A percentile compares a stretch with the other conserved stretches of the same genome.
Evolutionary conservation across 2,888 invertebrate genomes (phyloP).

Genomic region (Xestia rhomboidea): DNA sequence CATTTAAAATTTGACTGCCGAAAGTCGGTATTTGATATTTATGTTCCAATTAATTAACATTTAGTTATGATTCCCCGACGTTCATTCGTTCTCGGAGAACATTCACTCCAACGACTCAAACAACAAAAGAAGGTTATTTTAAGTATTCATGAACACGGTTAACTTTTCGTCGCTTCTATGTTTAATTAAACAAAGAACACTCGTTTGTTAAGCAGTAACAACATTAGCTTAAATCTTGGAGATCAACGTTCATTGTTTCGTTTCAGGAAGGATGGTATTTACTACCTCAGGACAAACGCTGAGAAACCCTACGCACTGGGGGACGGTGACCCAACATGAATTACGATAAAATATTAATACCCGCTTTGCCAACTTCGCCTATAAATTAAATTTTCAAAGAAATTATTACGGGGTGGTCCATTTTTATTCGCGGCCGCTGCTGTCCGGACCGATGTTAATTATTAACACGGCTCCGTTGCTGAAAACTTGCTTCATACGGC

Average conservation of each 20-base stretch:
- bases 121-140: slow-evolving; percentile 77
- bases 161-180: slow-evolving; percentile 74
- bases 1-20: slow-evolving; percentile 24
- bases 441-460: slow-evolving; percentile 64
- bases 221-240: slow-evolving; percentile 79
- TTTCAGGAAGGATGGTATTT: slow-evolving; percentile 90
- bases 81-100: slow-evolving; percentile 52
- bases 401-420: slow-evolving; percentile 73
- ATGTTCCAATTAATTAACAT: slow-evolving; percentile 58
- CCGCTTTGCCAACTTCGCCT: slow-evolving; percentile 79
- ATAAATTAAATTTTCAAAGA: slow-evolving; percentile 81
- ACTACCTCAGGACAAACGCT: slow-evolving; percentile 90
- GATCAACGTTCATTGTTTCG: slow-evolving; percentile 80
- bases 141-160: slow-evolving; percentile 75
- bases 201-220: slow-evolving; percentile 77
- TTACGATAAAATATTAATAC: slow-evolving; percentile 78
- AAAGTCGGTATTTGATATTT: slow-evolving; percentile 46
- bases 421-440: slow-evolving; percentile 68
- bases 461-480: slow-evolving; percentile 51
- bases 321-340: slow-evolving; percentile 69
- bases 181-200: slow-evolving; percentile 82
- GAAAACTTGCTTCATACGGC: slow-evolving; percentile 43
- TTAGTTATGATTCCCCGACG: slow-evolving; percentile 52
- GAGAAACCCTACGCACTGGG: slow-evolving; percentile 88
- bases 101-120: slow-evolving; percentile 52